phyloP scores from a whole-genome alignment of 2,888 invertebrate species.

The Plebejus anna region DNA sequence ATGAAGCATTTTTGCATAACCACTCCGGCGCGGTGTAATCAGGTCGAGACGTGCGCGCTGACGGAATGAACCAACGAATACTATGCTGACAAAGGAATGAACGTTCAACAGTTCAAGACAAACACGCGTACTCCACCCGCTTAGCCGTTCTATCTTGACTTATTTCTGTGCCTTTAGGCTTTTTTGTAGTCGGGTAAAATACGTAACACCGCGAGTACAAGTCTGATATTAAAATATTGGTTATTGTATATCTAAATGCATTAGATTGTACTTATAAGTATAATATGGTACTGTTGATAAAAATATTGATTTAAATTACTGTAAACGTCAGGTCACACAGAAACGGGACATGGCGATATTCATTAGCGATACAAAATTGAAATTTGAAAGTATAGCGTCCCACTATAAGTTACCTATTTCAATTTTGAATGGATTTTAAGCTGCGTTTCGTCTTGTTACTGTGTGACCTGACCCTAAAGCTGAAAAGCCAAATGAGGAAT shows the following conservation, averaged over 20 bases:
- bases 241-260: neutral
- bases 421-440: neutral
- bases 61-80: too few species aligned
- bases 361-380: neutral
- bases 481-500: conserved; percentile 1
- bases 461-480: neutral
- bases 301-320: neutral
- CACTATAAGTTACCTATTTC: neutral
- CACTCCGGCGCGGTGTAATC: too few species aligned
- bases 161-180: neutral
- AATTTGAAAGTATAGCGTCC: neutral
- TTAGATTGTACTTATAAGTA: neutral
- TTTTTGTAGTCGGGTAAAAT: neutral
- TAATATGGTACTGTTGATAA: neutral
- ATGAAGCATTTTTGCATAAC: too few species aligned
- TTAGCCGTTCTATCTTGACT: too few species aligned
- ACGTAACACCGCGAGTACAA: neutral
- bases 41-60: too few species aligned
- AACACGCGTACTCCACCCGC: too few species aligned
- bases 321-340: neutral
- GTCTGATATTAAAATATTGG: neutral
- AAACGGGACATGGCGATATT: too few species aligned
- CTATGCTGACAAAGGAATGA: too few species aligned
- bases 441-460: neutral
- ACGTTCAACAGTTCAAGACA: too few species aligned